Evolutionary conservation across 2,888 invertebrate species (phyloP), one percentile per base, ranked within the genome.

Genomic region (Ophion obscuratus): DNA sequence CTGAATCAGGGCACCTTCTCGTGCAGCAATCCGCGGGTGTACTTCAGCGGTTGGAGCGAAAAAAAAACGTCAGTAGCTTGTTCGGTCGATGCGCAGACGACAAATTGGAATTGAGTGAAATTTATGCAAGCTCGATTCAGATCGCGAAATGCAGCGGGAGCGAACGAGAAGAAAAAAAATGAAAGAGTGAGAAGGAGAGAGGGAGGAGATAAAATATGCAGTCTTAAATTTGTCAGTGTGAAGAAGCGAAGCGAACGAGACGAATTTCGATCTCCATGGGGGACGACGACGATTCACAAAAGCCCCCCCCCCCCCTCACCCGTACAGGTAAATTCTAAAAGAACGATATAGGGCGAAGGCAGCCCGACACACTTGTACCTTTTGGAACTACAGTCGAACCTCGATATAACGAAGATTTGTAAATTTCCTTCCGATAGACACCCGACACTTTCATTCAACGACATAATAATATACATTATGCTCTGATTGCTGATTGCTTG

Each of bases 111-210:
- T 31, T 59, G 47, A 62, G 66, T 71, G 70, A 71, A 85, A 85
- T 77, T 83, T 80, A 77, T 80, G 80, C 76, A 64, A 76, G 57
- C 70, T 47, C 61, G 31, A 80, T 44, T 44, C 79, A 24, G 71
- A 77, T 76, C 44, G 79, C 57, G 79, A 70, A 79, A 75, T 47
- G 70, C 75, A 20, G 24, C 7, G 20, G 11, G 20, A 11, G 36
- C 53, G 73, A 73, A 17, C n/a, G 31, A 57, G 59, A 44, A 20
- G 31, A 47, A 44, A 10, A 70, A 47, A 7, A 24, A 17, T 27
- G 66, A 27, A 14, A 79, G 62, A 47, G n/a, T 24, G 40, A 71
- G n/a, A 27, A 20, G 53, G n/a, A 79, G 62, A 31, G n/a, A 24
- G 40, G 70, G n/a, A 27, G 31, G 53, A 57, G 57, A 59, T 6